phyloP scores from a whole-genome alignment of 2,113 vertebrate species.

The Myodes glareolus region DNA sequence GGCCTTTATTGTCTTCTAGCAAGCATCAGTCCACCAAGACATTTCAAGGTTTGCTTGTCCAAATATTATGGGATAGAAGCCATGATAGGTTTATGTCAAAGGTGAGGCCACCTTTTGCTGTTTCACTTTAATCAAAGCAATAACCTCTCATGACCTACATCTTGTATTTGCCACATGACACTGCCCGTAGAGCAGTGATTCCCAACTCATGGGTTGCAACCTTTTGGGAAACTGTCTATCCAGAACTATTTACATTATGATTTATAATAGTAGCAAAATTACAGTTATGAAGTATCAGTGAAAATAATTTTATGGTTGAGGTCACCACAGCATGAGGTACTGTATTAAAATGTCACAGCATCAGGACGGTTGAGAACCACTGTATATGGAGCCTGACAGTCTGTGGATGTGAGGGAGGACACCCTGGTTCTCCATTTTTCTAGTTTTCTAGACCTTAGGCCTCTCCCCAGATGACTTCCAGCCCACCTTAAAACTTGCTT shows the following conservation, averaged over 20 bases:
- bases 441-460: background rate
- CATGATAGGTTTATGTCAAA: background rate
- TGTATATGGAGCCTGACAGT: background rate
- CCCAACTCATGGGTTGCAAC: background rate
- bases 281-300: background rate
- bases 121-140: background rate
- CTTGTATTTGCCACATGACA: background rate
- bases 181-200: background rate
- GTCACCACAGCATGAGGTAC: background rate
- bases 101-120: background rate
- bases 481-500: background rate
- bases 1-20: background rate
- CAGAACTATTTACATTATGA: background rate
- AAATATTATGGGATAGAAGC: background rate
- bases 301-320: background rate
- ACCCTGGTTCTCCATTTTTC: background rate
- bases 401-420: fast-evolving
- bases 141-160: background rate
- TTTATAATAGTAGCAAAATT: background rate
- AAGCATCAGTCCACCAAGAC: background rate
- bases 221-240: background rate
- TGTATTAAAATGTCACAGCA: background rate
- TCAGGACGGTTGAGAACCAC: background rate
- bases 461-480: background rate
- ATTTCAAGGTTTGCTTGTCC: background rate